Conservation (phyloP, 2,888 invertebrate species). For the Orchesellides sinensis region DNA sequence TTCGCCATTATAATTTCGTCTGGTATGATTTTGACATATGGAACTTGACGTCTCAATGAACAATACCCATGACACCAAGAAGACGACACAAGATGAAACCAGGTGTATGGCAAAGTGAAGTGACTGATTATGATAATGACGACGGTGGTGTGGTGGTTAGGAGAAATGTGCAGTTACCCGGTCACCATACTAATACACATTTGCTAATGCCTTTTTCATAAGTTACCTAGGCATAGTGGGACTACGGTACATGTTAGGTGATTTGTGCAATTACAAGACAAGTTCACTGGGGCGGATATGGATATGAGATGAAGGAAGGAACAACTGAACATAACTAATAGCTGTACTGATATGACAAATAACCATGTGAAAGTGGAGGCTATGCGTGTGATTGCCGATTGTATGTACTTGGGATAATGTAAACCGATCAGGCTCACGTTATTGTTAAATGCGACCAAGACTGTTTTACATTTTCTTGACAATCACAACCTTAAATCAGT, state of each 20-base stretch:
- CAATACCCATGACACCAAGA: conserved; percentile 19
- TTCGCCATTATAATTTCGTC: conserved; percentile 4
- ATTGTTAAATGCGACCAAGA: too few relatives aligned
- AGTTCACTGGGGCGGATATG: conserved; percentile 53
- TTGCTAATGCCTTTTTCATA: conserved; percentile 11
- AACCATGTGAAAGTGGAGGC: conserved; percentile 34
- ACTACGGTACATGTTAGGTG: neutral
- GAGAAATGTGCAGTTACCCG: conserved; percentile 35
- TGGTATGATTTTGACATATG: neutral
- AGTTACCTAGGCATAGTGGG: conserved; percentile 11
- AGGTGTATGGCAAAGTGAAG: neutral
- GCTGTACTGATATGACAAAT: neutral
- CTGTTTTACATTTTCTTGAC: neutral
- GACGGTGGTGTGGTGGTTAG: neutral
- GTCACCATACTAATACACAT: conserved; percentile 42
- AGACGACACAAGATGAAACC: neutral
- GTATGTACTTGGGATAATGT: too few relatives aligned
- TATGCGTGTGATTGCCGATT: neutral
- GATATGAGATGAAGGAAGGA: neutral
- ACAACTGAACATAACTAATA: neutral
- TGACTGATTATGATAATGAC: conserved; percentile 1
- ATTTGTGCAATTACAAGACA: conserved; percentile 14
- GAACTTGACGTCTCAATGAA: conserved; percentile 56
- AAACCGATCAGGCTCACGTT: too few relatives aligned
- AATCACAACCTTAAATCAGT: neutral